Evolutionary conservation across 1,140 invertebrate species (phyloP).

Genomic region (Araneus ventricosus): DNA sequence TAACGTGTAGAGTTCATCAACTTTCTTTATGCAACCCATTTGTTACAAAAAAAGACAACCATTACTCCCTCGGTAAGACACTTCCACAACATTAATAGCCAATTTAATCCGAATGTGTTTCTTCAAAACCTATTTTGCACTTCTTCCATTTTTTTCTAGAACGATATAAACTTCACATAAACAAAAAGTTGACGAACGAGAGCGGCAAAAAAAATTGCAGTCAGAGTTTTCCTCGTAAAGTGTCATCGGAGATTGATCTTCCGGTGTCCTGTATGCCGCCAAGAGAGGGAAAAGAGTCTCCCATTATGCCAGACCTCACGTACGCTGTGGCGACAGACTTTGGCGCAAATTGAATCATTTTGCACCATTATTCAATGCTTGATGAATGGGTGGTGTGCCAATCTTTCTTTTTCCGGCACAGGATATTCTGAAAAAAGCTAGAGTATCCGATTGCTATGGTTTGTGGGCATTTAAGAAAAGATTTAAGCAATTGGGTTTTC

Average conservation of each 20-base stretch:
- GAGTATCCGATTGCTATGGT: not conserved
- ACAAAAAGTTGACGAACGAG: not conserved
- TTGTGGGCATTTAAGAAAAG: not conserved
- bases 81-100: too few species aligned
- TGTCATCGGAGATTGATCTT: slow-evolving; percentile 64
- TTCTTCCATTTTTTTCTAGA: not conserved
- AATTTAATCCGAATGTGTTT: too few species aligned
- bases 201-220: not conserved
- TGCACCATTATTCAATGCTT: not conserved
- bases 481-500: slow-evolving; percentile 7
- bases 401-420: not conserved
- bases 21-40: too few species aligned
- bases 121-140: too few species aligned
- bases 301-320: slow-evolving; percentile 18
- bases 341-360: slow-evolving; percentile 10
- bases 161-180: not conserved
- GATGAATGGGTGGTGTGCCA: slow-evolving; percentile 5
- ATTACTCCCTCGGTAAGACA: too few species aligned
- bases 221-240: slow-evolving; percentile 58
- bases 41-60: too few species aligned
- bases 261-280: slow-evolving; percentile 37
- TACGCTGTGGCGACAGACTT: not conserved
- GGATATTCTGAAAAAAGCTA: not conserved
- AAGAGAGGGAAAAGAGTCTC: not conserved
- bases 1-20: too few species aligned